Percentiles rank a stretch among this genome's conserved stretches.
Evolutionary conservation across 2,797 vertebrate genomes (phyloP).

Genomic region (Gambelia wislizenii): DNA sequence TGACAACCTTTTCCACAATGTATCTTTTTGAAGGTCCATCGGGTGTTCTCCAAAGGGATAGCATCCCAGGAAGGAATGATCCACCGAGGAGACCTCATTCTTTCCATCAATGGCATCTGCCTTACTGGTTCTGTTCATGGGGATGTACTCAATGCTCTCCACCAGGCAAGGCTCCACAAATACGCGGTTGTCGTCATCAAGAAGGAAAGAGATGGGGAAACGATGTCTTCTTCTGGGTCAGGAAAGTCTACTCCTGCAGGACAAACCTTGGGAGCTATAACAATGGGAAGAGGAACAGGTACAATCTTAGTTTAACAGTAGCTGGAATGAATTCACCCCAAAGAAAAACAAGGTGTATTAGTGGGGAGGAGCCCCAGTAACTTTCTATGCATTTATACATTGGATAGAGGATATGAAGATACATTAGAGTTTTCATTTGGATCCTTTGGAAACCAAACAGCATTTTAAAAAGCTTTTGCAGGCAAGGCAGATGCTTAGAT

Average conservation of each 20-base stretch:
- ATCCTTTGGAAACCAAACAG: constrained; percentile 50
- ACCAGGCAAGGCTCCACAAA: constrained; percentile 85
- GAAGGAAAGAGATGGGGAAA: constrained; percentile 77
- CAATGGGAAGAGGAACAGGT: constrained; percentile 81
- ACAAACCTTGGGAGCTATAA: constrained; percentile 64
- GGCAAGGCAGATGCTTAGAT: constrained; percentile 18
- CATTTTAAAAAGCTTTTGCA: constrained; percentile 6
- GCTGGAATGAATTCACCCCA: constrained; percentile 60
- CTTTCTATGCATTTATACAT: constrained; percentile 16
- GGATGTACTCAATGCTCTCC: constrained; percentile 87
- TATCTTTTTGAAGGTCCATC: constrained; percentile 86
- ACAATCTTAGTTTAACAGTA: constrained; percentile 59
- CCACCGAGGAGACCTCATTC: constrained; percentile 85
- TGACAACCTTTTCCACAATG: neutral
- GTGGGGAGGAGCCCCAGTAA: constrained; percentile 45
- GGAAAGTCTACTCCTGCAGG: constrained; percentile 68
- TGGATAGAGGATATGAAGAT: constrained; percentile 62
- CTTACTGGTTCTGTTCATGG: constrained; percentile 85
- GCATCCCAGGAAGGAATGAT: constrained; percentile 89
- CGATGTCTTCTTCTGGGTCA: constrained; percentile 63
- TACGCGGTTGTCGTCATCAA: constrained; percentile 85
- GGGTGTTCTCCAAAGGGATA: constrained; percentile 90
- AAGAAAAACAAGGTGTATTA: constrained; percentile 13
- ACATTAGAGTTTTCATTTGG: constrained; percentile 53
- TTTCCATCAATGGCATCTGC: constrained; percentile 88